These are phyloP conservation scores for Rhombomys opimus DNA, from an alignment of 2,113 vertebrate genomes.

Conservation along the genomic window DNA sequence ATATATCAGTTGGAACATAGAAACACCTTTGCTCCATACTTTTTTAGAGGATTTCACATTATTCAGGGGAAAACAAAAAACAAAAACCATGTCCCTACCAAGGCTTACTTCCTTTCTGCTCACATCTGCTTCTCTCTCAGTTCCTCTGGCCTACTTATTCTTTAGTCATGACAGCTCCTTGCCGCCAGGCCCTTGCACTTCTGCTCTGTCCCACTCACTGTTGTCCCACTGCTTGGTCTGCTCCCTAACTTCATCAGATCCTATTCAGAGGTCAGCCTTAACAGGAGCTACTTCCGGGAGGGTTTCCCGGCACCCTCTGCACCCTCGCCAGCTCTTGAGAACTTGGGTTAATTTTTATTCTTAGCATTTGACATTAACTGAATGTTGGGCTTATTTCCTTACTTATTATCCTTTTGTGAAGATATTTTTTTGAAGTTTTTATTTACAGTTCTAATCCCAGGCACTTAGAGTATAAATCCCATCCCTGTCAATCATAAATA, in stretches of 20 bases:
- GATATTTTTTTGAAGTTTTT: constrained; percentile 13
- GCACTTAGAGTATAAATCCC: neutral
- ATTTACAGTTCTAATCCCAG: constrained; percentile 32
- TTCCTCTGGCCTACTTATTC: constrained; percentile 19
- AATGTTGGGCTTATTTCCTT: neutral
- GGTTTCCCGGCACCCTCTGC: neutral
- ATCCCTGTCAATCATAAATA: neutral
- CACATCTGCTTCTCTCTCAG: neutral
- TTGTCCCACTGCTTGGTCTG: neutral
- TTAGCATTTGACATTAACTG: constrained; percentile 26
- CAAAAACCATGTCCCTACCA: neutral
- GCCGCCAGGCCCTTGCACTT: neutral
- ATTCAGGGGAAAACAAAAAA: neutral
- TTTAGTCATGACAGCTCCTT: constrained; percentile 25
- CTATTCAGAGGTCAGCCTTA: neutral
- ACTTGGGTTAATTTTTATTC: neutral
- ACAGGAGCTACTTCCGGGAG: neutral
- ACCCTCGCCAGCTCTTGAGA: neutral
- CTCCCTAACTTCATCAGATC: neutral
- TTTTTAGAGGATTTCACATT: neutral
- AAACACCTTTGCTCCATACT: neutral
- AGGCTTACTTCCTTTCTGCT: constrained; percentile 48
- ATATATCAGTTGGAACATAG: neutral
- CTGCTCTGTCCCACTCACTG: neutral
- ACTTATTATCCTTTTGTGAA: neutral